A percentile compares a stretch with the other conserved stretches of the same genome.
Conservation (phyloP, 2,888 invertebrate species). For the Callyntrura sp. region DNA sequence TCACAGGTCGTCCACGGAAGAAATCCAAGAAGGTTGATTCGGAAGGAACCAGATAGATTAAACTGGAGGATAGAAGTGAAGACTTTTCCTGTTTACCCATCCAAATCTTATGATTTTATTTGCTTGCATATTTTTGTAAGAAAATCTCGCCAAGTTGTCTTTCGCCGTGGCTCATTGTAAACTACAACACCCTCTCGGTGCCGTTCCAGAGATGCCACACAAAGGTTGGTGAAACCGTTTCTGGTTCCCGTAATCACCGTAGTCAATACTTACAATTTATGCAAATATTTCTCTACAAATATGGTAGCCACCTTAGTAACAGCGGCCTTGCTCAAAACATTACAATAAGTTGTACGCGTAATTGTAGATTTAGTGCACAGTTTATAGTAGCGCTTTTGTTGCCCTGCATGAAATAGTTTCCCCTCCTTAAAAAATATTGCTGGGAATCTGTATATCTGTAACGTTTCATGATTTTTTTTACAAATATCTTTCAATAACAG, state of each 20-base stretch:
- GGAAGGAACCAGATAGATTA: neutral
- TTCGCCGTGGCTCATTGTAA: conserved; percentile 84
- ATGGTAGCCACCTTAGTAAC: no score
- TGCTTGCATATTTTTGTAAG: conserved; percentile 50
- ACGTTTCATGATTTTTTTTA: no score
- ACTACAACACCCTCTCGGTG: conserved; percentile 83
- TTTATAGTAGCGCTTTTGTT: no score
- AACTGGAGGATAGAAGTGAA: neutral
- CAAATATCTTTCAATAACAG: no score
- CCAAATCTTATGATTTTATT: conserved; percentile 29
- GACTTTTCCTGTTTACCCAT: neutral
- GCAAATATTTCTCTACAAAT: no score
- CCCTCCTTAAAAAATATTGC: no score
- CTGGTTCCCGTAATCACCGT: neutral
- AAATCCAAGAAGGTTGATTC: neutral
- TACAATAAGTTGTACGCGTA: no score
- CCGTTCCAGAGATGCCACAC: conserved; percentile 90
- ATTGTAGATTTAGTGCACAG: no score
- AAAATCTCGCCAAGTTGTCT: conserved; percentile 71
- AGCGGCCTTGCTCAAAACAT: no score
- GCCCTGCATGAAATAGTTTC: no score
- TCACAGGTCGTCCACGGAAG: neutral
- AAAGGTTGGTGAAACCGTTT: conserved; percentile 88
- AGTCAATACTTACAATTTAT: no score
- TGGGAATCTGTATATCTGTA: no score